Conservation (phyloP, 2,888 invertebrate genomes). For the Disparrhopalites patrizii region DNA sequence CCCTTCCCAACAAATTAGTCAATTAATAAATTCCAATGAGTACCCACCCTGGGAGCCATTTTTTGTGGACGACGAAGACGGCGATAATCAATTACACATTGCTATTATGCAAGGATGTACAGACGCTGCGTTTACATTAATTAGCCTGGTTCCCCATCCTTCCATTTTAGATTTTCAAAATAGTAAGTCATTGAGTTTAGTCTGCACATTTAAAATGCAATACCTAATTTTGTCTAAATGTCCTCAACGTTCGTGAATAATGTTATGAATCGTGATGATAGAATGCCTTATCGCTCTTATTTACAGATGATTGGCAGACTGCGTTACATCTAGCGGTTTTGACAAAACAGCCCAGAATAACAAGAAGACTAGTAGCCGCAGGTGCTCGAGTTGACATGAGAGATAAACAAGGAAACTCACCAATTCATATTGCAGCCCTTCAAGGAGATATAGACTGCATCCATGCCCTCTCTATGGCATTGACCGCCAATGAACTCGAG, state of each 20-base stretch:
- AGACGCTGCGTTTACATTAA: conserved; percentile 69
- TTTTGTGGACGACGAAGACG: conserved; percentile 75
- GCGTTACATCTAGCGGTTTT: conserved; percentile 83
- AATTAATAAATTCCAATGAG: conserved; percentile 20
- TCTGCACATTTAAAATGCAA: no score
- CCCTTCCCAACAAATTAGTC: conserved; percentile 1
- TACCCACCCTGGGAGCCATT: conserved; percentile 60
- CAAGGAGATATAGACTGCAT: conserved; percentile 67
- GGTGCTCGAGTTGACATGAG: conserved; percentile 65
- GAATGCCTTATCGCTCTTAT: no score
- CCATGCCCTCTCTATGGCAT: conserved; percentile 67
- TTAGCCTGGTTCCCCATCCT: conserved; percentile 72
- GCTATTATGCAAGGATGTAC: conserved; percentile 72
- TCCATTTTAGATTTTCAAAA: conserved; percentile 74
- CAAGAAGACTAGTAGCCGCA: conserved; percentile 71
- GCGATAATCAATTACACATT: conserved; percentile 84
- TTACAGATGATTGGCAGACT: conserved; percentile 53
- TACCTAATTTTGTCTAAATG: not conserved
- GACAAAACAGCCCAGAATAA: conserved; percentile 68
- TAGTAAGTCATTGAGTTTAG: conserved; percentile 57
- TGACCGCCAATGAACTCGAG: conserved; percentile 56
- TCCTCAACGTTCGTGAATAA: not conserved
- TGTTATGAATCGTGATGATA: conserved; percentile 14
- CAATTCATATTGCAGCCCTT: conserved; percentile 76
- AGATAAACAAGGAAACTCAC: conserved; percentile 76